Base-by-base conservation (phyloP, 30 jellyfish, hydroid and myxozoan species). In the Aurelia aurita complex sp. Pacific region DNA sequence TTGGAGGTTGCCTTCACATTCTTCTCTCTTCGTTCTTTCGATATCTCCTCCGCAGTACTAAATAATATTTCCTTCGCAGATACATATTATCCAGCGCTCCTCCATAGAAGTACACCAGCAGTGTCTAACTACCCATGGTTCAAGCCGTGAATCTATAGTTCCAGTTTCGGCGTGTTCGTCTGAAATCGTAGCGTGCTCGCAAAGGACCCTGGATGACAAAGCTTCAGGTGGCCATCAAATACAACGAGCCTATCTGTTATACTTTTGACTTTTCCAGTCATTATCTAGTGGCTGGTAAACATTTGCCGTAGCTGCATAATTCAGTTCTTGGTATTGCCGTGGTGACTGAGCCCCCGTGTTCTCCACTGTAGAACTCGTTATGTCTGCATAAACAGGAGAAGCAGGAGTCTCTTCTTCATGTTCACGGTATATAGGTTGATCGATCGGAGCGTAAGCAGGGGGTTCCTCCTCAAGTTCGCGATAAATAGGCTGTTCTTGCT, bases 181-280 rank as follows among this genome's bases (percentile, higher is more conserved):
- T 9, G 52, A 40, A 40, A 40, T 40, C 52, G 8, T 40, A 40
- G 10, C 8, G 52, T 40, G 10, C 52, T 9, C 9, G 52, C 52
- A 40, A 2, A 40, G 52, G 52, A 40, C 52, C 8, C 52, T 3
- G 6, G 52, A 9, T 40, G 52, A 40, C 52, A 46, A 46, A 46
- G 15, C 57, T 6, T 46, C 57, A 46, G 57, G 57, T 4, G 15
- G 57, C 57, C 1, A 46, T 46, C 57, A 46, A 46, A 46, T 46
- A 46, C 57, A 46, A 1, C 8, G 1, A 13, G 70, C 8, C 70
- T 54, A 64, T 64, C 73, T 63, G 23, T 79, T 51, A 66, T 79
- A 79, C 59, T 51, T 79, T 57, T 42, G 38, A 23, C 55, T 60
- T 52, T 79, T 46, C 89, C 89, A 81, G 69, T 68, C 91, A 81